phyloP scores from a whole-genome alignment of 1,140 invertebrate genomes.

The Luehdorfia chinensis region DNA sequence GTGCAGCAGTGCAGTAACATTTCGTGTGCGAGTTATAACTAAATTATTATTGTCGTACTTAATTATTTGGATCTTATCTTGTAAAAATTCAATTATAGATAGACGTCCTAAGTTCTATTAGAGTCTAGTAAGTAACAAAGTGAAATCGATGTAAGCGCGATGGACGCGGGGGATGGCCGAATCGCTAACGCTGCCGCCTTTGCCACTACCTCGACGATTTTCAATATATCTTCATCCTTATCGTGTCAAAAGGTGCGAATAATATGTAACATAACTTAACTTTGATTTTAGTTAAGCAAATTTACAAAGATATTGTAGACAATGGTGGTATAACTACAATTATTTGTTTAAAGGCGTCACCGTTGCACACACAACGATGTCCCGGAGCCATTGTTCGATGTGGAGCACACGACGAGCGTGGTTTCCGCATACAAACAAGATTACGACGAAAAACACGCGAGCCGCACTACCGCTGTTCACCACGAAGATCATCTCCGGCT shows the following conservation, averaged over 20 bases:
- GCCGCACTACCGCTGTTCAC: conserved; percentile 71
- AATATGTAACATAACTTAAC: not conserved
- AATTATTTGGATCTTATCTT: too few relatives aligned
- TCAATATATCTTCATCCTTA: conserved; percentile 59
- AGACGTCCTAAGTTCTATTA: too few relatives aligned
- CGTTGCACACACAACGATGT: conserved; percentile 80
- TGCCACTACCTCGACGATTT: conserved; percentile 46
- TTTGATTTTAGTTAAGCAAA: too few relatives aligned
- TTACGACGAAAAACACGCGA: conserved; percentile 81
- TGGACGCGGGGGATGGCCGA: conserved; percentile 62
- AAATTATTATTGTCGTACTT: too few relatives aligned
- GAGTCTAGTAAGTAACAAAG: conserved; percentile 15
- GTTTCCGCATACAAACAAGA: conserved; percentile 81
- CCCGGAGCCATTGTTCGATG: conserved; percentile 79
- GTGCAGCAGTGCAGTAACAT: too few relatives aligned
- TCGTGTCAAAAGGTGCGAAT: conserved; percentile 51
- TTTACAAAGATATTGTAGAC: too few relatives aligned
- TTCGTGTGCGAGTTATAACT: too few relatives aligned
- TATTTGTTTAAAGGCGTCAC: conserved; percentile 76
- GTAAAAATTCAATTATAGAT: too few relatives aligned
- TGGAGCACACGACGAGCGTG: conserved; percentile 76
- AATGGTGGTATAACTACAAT: too few relatives aligned
- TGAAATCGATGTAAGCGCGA: conserved; percentile 38
- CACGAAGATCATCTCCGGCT: conserved; percentile 79
- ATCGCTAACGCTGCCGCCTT: conserved; percentile 54